Evolutionary conservation across 2,888 invertebrate genomes (phyloP), one percentile per base, ranked within the genome.

Genomic region (Beris morrisii): DNA sequence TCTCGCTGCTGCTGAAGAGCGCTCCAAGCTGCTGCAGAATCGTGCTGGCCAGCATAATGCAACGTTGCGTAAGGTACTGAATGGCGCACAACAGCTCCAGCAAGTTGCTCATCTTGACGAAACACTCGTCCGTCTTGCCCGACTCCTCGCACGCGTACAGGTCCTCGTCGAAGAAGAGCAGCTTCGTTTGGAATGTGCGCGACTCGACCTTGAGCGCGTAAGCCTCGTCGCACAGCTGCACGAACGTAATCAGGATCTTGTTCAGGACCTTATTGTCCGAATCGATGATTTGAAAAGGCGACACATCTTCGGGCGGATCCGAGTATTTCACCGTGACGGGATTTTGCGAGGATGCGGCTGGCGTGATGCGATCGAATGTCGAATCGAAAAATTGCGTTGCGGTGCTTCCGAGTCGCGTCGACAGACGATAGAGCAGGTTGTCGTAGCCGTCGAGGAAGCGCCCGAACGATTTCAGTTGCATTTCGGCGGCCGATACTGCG

Each of bases 181-280:
- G 75, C 56, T 82, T 80, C 1, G 75, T 74, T 69, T 84, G 87
- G 82, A 83, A 84, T 67, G 83, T 82, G 71, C 84, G 83, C 7
- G 91, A 89, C 78, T 92, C 90, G 64, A 81, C 79, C 72, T 86
- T 85, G 13, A 95, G 82, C 63, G 84, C 77, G 64, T 85, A 82
- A 67, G 92, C 87, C 82, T 96, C 95, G 72, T 87, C 84, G 78
- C 92, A 93, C 2, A 94, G 82, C 7, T 90, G 87, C 13, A 90
- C 87, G 67, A 96, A 85, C 0, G 92, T 91, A 50, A 90, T 87
- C 7, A 96, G 82, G 54, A 94, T 85, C 81, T 91, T 89, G 44
- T 89, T 89, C 73, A 95, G 84, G 57, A 89, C 82, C 75, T 89
- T 90, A 76, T 93, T 93, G 79, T 95, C 93, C 30, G 92, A 92